These are phyloP conservation scores for Peromyscus leucopus DNA, from an alignment of 2,113 vertebrate species.

Conservation along the genomic window DNA sequence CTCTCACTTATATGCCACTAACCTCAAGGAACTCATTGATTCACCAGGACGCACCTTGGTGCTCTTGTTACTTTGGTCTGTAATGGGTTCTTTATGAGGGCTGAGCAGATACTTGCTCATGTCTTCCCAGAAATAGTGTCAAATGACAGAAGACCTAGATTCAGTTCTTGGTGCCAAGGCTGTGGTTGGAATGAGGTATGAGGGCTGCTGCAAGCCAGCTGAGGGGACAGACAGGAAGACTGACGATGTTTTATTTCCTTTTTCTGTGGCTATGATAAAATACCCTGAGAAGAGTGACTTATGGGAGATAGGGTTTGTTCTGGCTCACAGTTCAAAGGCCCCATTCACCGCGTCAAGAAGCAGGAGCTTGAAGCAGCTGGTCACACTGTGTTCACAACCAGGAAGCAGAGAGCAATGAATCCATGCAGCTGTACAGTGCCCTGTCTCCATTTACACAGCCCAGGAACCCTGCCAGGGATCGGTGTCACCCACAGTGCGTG, in stretches of 20 bases:
- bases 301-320: not conserved
- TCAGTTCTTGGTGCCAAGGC: not conserved
- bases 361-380: not conserved
- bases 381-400: not conserved
- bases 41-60: not conserved
- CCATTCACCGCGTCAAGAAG: too few species aligned
- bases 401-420: not conserved
- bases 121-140: not conserved
- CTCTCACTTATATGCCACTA: too few species aligned
- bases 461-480: not conserved
- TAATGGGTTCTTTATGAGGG: not conserved
- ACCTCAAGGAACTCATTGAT: too few species aligned
- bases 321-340: not conserved
- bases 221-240: not conserved
- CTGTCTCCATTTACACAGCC: not conserved
- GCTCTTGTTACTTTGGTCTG: not conserved
- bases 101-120: not conserved
- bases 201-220: not conserved
- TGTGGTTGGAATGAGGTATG: not conserved
- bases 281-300: not conserved
- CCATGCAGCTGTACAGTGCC: fast-evolving
- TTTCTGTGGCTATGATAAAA: not conserved
- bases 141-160: not conserved
- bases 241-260: not conserved
- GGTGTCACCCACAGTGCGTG: not conserved